Base-by-base conservation (phyloP, 2,113 vertebrate genomes). In the Arenaria interpres region DNA sequence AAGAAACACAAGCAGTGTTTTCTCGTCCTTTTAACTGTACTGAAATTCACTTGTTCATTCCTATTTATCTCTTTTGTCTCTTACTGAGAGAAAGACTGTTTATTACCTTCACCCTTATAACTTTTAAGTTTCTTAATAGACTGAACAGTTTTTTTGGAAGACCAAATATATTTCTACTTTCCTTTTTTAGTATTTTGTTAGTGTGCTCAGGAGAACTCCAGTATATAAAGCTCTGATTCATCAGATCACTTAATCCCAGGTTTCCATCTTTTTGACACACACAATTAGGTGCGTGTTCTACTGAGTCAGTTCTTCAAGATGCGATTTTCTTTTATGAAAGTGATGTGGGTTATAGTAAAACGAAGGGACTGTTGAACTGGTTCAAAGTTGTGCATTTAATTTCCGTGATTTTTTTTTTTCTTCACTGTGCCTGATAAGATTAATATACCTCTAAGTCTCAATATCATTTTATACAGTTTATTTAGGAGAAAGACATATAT, bases 261-360 rank as follows among this genome's bases (percentile, higher is more conserved):
- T 88, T 96, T 93, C 93, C 88, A 66, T 84, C 57, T 62, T 90
- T 88, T 48, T 86, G 88, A 94, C 93, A 85, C 50, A 93, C 63
- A n/a, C 37, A 84, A 57, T 97, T 94, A 84, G 27, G 37, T 64
- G 27, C 16, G 33, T 93, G 77, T 74, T 89, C 84, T 84, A 74
- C 77, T 85, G 80, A 95, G 32, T 79, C 76, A 53, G 45, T 86
- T 80, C 67, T 69, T 93, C 83, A 88, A 75, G 59, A 69, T 71
- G 27, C 48, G 78, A 82, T 88, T 93, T 93, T 75, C 57, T 79
- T 93, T 92, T 80, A 76, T 57, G 51, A 76, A 93, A 74, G 72
- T 32, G 9, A 86, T 80, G 41, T 41, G 37, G n/a, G 32, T 77
- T 84, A 68, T 71, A 93, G 86, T 84, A 84, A 94, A 93, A 92